Conservation (phyloP, 2,113 vertebrate genomes). For the Chaenocephalus aceratus region DNA sequence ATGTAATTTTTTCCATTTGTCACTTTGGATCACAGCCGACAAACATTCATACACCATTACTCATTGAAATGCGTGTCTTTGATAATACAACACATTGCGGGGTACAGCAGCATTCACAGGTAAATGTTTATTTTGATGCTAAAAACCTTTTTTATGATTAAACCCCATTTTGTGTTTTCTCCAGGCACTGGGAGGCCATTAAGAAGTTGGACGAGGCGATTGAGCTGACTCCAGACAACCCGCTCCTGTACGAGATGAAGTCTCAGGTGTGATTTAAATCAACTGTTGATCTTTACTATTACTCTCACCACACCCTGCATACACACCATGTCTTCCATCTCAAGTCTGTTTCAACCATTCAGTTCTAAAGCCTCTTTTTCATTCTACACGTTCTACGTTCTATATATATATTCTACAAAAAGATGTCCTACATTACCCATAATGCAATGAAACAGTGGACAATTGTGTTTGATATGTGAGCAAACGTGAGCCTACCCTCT, state of each 20-base stretch:
- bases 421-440: not conserved
- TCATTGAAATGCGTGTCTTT: not conserved
- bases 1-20: not conserved
- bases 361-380: no score
- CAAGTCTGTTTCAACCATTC: no score
- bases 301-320: not conserved
- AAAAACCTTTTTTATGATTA: not conserved
- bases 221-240: conserved; percentile 92
- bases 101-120: not conserved
- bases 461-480: not conserved
- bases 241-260: conserved; percentile 96
- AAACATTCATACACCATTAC: not conserved
- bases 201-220: conserved; percentile 96
- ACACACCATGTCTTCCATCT: no score
- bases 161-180: conserved; percentile 48
- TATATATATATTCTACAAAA: not conserved
- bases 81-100: no score
- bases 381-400: not conserved
- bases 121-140: not conserved
- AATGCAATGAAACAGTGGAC: not conserved
- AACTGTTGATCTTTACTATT: not conserved
- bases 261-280: conserved; percentile 88
- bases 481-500: not conserved
- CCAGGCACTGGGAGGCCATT: conserved; percentile 92
- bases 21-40: not conserved